Evolutionary conservation across 2,797 vertebrate genomes (phyloP).

Genomic region (Linurgus olivaceus): DNA sequence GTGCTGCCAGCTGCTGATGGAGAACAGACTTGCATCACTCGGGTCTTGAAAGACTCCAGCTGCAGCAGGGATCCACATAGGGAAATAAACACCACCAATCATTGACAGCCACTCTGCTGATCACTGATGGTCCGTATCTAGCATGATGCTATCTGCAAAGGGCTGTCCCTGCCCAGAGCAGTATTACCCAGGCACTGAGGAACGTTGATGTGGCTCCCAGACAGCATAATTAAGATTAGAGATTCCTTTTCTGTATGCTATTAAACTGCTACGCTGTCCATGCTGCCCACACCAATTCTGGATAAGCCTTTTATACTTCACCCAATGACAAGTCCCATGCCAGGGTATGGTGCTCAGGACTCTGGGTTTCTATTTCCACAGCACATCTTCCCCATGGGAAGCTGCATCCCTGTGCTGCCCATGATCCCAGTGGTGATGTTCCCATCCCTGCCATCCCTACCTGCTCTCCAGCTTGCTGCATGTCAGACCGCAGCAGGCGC

Average conservation of each 20-base stretch:
- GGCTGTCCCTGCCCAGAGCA: not conserved
- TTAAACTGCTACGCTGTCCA: not conserved
- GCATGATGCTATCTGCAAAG: not conserved
- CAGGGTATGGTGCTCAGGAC: not conserved
- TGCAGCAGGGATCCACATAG: not conserved
- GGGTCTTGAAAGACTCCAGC: constrained; percentile 75
- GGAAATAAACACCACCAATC: not conserved
- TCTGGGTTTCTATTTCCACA: too few species aligned
- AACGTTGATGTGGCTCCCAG: not conserved
- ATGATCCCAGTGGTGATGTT: not conserved
- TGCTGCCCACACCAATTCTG: not conserved
- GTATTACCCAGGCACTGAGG: not conserved
- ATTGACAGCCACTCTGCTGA: rapidly evolving
- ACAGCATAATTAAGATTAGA: rapidly evolving
- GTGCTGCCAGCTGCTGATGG: not conserved
- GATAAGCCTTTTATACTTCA: not conserved
- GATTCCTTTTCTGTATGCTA: not conserved
- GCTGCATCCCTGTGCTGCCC: rapidly evolving
- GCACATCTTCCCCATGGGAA: not conserved
- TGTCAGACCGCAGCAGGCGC: constrained; percentile 59
- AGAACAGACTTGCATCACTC: constrained; percentile 60
- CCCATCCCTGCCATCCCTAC: constrained; percentile 65
- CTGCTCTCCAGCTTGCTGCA: constrained; percentile 67
- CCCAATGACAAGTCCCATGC: rapidly evolving
- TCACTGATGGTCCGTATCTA: rapidly evolving